Evolutionary conservation across 1,140 invertebrate species (phyloP).

Genomic region (Littorina saxatilis): DNA sequence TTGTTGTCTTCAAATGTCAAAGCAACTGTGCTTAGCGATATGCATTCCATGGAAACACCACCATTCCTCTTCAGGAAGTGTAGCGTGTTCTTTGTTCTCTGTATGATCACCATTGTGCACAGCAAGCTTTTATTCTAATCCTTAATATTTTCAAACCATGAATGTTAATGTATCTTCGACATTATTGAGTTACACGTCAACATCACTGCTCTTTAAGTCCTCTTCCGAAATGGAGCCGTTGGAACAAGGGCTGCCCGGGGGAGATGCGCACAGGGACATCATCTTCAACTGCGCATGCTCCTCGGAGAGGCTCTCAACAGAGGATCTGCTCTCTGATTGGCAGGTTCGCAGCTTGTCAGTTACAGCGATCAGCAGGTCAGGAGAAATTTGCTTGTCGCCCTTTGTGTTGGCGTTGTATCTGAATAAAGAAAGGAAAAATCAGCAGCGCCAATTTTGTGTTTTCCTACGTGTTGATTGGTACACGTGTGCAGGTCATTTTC

Average conservation of each 20-base stretch:
- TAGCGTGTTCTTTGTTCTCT: no score
- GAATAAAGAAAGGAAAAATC: neutral
- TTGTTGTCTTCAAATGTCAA: no score
- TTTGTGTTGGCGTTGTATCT: conserved; percentile 26
- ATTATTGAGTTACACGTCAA: conserved; percentile 13
- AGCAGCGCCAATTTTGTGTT: no score
- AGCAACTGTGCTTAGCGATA: no score
- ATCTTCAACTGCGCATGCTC: conserved; percentile 36
- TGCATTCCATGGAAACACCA: no score
- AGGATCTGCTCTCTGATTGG: conserved; percentile 29
- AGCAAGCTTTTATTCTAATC: no score
- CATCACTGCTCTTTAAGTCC: conserved; percentile 34
- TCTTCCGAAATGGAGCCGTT: conserved; percentile 31
- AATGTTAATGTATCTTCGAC: no score
- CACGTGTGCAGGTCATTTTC: no score
- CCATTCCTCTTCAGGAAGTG: no score
- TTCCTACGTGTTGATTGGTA: no score
- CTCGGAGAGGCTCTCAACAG: conserved; percentile 15
- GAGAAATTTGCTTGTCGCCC: neutral
- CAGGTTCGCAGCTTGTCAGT: conserved; percentile 23
- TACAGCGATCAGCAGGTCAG: neutral
- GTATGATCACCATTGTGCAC: no score
- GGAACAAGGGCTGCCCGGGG: conserved; percentile 26
- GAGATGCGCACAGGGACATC: conserved; percentile 32
- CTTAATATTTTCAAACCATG: no score